A percentile compares a stretch with the other conserved stretches of the same genome.
Evolutionary conservation across 2,113 vertebrate species (phyloP).

Genomic region (Scomber japonicus): DNA sequence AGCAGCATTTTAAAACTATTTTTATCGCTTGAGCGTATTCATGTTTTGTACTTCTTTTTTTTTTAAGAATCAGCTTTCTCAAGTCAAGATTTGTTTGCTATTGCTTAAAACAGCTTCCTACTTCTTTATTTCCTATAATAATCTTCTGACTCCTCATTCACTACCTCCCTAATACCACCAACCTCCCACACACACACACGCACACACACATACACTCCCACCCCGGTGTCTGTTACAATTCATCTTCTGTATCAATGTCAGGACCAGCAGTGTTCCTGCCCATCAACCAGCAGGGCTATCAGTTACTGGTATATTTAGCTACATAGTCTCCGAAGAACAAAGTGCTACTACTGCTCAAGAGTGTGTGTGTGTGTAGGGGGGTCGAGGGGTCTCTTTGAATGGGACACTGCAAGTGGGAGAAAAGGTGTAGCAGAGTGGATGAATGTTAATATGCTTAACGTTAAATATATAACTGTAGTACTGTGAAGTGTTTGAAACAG

Average conservation of each 20-base stretch:
- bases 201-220: slow-evolving; percentile 4
- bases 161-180: neutral
- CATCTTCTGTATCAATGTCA: slow-evolving; percentile 46
- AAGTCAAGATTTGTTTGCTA: neutral
- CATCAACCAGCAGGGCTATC: slow-evolving; percentile 54
- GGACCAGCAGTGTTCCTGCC: slow-evolving; percentile 37
- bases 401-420: slow-evolving; percentile 18
- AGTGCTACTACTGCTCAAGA: slow-evolving; percentile 50
- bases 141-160: neutral
- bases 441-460: no score
- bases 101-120: neutral
- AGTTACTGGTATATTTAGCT: slow-evolving; percentile 70
- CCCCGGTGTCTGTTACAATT: slow-evolving; percentile 29
- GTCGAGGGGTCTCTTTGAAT: neutral
- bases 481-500: no score
- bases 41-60: neutral
- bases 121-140: neutral
- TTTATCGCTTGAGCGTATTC: neutral
- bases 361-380: slow-evolving; percentile 1
- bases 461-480: no score
- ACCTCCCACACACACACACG: neutral
- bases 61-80: neutral
- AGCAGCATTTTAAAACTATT: neutral
- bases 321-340: slow-evolving; percentile 55
- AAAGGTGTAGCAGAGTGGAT: neutral